A percentile compares a stretch with the other conserved stretches of the same genome.
Conservation (phyloP, 2,888 invertebrate genomes). For the Glaucopsyche alexis region DNA sequence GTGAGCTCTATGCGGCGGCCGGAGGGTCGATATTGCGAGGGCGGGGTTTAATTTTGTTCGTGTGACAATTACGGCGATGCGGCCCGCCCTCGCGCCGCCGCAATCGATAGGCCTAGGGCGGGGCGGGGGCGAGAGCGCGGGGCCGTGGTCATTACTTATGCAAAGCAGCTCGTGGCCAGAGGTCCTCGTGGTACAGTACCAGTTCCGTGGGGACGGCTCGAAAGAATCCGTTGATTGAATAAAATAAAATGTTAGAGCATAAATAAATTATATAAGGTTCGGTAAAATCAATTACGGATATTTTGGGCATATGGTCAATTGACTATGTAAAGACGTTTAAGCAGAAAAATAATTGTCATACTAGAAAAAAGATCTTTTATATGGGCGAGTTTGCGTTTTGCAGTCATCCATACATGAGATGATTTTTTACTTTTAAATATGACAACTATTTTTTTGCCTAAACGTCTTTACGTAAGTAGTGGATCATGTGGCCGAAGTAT, state of each 20-base stretch:
- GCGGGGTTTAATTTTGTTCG: conserved; percentile 68
- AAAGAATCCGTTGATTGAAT: not conserved
- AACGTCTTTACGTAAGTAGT: too few species aligned
- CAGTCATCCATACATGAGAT: too few species aligned
- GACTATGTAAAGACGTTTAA: too few species aligned
- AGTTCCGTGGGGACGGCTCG: conserved; percentile 31
- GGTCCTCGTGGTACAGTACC: conserved; percentile 31
- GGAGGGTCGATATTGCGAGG: conserved; percentile 69
- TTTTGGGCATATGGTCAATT: too few species aligned
- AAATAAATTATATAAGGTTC: too few species aligned
- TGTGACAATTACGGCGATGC: conserved; percentile 79
- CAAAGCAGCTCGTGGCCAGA: conserved; percentile 58
- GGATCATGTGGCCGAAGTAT: too few species aligned
- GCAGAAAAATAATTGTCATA: too few species aligned
- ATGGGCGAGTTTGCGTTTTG: too few species aligned
- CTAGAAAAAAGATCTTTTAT: too few species aligned
- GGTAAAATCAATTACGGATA: too few species aligned
- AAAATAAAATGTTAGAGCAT: not conserved
- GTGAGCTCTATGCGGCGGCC: conserved; percentile 62
- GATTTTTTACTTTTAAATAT: too few species aligned
- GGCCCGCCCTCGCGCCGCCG: conserved; percentile 81
- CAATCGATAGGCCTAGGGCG: conserved; percentile 86
- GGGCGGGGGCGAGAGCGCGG: conserved; percentile 72
- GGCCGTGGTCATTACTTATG: conserved; percentile 71
- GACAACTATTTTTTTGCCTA: too few species aligned